Evolutionary conservation across 2,797 vertebrate genomes (phyloP).

Genomic region (Phoxinus dragarum): DNA sequence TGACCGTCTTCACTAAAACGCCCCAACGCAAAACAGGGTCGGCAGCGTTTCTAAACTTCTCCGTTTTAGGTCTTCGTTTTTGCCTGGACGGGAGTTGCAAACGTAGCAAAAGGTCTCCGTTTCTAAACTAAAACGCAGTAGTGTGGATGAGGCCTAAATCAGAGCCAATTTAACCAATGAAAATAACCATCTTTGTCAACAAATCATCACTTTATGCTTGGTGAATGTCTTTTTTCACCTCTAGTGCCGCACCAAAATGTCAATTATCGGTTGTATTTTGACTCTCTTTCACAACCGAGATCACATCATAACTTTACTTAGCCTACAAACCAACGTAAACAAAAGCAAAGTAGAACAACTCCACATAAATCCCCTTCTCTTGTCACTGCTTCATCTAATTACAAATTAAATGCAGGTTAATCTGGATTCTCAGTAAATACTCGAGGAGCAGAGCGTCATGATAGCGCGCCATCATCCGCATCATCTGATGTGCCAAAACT

Average conservation of each 20-base stretch:
- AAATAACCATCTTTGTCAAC: not conserved
- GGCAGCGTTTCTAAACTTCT: too few species aligned
- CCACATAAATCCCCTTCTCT: conserved; percentile 59
- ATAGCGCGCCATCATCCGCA: conserved; percentile 53
- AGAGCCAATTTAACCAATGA: not conserved
- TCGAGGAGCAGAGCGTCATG: conserved; percentile 12
- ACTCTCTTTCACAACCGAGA: not conserved
- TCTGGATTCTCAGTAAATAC: conserved; percentile 55
- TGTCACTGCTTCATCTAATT: conserved; percentile 67
- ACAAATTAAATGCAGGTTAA: conserved; percentile 62
- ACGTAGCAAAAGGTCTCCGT: too few species aligned
- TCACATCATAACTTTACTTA: not conserved
- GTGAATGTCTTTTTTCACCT: too few species aligned
- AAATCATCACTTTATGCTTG: too few species aligned
- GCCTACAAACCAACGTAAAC: conserved; percentile 29
- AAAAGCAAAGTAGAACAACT: conserved; percentile 56
- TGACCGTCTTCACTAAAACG: too few species aligned
- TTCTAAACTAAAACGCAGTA: too few species aligned
- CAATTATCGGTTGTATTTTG: not conserved
- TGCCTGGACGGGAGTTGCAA: too few species aligned
- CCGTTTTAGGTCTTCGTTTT: too few species aligned
- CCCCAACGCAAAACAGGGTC: too few species aligned
- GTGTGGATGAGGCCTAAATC: too few species aligned
- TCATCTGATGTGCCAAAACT: conserved; percentile 62
- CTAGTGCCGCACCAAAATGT: not conserved